A percentile compares a stretch with the other conserved stretches of the same genome.
Conservation (phyloP, 2,113 vertebrate species). For the Vicugna pacos region DNA sequence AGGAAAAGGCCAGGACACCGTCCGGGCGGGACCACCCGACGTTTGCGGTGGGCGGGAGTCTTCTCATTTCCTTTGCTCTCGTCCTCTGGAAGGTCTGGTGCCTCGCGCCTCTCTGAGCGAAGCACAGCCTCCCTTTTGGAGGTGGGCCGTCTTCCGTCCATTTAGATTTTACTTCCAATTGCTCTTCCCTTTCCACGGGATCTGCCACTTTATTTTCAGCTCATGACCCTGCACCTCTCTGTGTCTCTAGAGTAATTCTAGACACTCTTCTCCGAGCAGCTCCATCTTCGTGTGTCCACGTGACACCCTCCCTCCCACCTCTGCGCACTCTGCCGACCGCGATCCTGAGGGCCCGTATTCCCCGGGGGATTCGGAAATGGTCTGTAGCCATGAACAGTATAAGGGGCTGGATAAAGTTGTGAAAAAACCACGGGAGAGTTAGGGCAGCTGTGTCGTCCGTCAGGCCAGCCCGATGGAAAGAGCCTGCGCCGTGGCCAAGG, state of each 20-base stretch:
- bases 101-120: fast-evolving
- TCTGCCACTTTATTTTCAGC: too few species aligned
- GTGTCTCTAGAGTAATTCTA: not conserved
- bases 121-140: fast-evolving
- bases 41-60: fast-evolving
- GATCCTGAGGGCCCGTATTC: not conserved
- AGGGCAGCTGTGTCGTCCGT: fast-evolving
- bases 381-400: too few species aligned
- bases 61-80: too few species aligned
- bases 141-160: fast-evolving
- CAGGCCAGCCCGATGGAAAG: not conserved
- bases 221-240: not conserved
- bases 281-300: fast-evolving
- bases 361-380: not conserved
- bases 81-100: fast-evolving
- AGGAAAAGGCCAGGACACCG: fast-evolving
- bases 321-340: too few species aligned
- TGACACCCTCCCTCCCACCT: too few species aligned
- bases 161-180: fast-evolving
- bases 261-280: not conserved
- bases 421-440: too few species aligned
- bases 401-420: too few species aligned
- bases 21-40: fast-evolving
- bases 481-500: not conserved
- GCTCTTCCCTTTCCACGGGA: not conserved